Base-by-base conservation (phyloP, 2,888 invertebrate genomes). In the Criorhina ranunculi region DNA sequence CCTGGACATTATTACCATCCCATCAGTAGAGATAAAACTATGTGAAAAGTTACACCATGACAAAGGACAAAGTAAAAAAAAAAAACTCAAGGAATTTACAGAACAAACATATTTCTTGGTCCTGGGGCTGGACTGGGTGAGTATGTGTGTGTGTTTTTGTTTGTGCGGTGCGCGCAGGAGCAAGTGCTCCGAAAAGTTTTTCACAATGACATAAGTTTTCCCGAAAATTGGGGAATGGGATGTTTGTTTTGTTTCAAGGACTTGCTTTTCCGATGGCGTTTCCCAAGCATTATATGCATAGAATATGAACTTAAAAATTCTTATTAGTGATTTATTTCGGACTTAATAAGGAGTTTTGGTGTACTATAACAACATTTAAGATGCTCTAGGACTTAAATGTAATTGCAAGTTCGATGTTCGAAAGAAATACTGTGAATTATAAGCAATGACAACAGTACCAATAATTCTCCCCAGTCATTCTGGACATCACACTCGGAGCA, bases 1-100 rank as follows among this genome's bases (percentile, higher is more conserved):
- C 51, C 70, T 82, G 81, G 62, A 70, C 81, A 51, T 77, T 70
- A 82, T 82, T 82, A 70, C 57, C 49, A 44, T 55, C 44, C 7
- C 44, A 46, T 6, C 19, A 7, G 31, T 66, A 40, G 9, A 70
- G 51, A 77, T 66, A 77, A 49, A 81, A 77, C 70, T 77, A 64
- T 76, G 76, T 64, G 35, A 70, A 70, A 77, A 82, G 77, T 82
- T 69, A 33, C 31, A 29, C 51, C 7, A 29, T 46, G 60, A 55
- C 62, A 62, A 62, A 40, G 37, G 24, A 33, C 42, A 24, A 17
- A 33, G 11, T 40, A 59, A 11, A 37, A 51, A 33, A 64, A 9
- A 49, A 37, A 64, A 64, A 24, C 4, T 1, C 4, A 24, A 24
- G 4, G 24, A 24, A 1, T 1, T 24, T 3, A 35, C n/a, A 33